phyloP scores from a whole-genome alignment of 1,140 invertebrate species.

The Zaprionus capensis region DNA sequence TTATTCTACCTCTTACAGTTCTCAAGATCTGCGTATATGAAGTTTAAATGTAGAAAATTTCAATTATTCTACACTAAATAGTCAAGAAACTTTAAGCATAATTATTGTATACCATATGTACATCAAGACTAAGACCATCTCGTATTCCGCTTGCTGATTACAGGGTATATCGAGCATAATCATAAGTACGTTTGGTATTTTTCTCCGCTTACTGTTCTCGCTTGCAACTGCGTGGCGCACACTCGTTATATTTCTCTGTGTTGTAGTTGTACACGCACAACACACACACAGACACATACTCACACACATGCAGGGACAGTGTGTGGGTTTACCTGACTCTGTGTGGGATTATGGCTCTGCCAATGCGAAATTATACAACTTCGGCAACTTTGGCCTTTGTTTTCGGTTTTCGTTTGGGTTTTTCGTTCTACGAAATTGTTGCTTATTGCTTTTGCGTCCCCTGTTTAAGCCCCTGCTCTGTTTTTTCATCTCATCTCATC shows the following conservation, averaged over 20 bases:
- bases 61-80: no score
- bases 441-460: constrained; percentile 72
- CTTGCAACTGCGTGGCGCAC: constrained; percentile 39
- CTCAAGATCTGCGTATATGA: neutral
- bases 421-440: constrained; percentile 66
- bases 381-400: constrained; percentile 55
- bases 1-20: neutral
- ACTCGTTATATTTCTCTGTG: constrained; percentile 27
- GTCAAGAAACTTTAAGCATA: no score
- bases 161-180: constrained; percentile 53
- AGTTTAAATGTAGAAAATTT: neutral
- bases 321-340: constrained; percentile 64
- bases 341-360: constrained; percentile 78
- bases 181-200: constrained; percentile 59
- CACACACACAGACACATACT: neutral
- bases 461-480: constrained; percentile 26
- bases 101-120: neutral
- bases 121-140: no score
- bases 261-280: constrained; percentile 27
- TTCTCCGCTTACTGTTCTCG: constrained; percentile 22
- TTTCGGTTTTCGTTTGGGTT: constrained; percentile 41
- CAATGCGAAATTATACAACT: constrained; percentile 82
- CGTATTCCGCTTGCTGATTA: neutral
- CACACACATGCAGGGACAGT: constrained; percentile 27
- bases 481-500: neutral